phyloP scores from a whole-genome alignment of 2,113 vertebrate species.

The Puntigrus tetrazona region DNA sequence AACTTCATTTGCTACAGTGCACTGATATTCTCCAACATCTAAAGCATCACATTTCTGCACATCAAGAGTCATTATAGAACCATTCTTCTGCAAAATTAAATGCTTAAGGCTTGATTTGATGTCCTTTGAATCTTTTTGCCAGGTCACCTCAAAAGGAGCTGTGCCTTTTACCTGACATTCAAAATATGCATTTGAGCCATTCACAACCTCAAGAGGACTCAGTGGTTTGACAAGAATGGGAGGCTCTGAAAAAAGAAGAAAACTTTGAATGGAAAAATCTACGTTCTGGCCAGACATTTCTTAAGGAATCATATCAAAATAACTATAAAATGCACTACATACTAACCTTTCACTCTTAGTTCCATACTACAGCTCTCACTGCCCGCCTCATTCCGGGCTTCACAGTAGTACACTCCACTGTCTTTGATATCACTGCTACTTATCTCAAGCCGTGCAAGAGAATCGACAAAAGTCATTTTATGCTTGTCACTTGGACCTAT shows the following conservation, averaged over 20 bases:
- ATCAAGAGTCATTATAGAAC: conserved; percentile 77
- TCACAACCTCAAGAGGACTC: conserved; percentile 82
- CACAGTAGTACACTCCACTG: conserved; percentile 90
- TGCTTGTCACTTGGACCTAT: conserved; percentile 79
- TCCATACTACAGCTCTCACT: conserved; percentile 94
- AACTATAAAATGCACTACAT: neutral
- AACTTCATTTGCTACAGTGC: conserved; percentile 87
- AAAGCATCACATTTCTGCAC: conserved; percentile 86
- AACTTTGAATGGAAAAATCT: neutral
- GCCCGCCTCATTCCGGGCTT: conserved; percentile 95
- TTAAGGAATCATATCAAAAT: neutral
- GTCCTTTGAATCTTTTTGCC: conserved; percentile 92
- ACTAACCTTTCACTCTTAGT: conserved; percentile 96
- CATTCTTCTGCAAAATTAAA: conserved; percentile 76
- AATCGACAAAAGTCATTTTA: conserved; percentile 81
- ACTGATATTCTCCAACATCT: conserved; percentile 94
- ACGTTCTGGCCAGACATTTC: neutral
- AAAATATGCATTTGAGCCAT: conserved; percentile 79
- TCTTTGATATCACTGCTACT: conserved; percentile 79
- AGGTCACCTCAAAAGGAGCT: conserved; percentile 87
- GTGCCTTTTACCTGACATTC: conserved; percentile 88
- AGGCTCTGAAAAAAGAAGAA: conserved; percentile 80
- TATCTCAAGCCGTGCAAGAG: conserved; percentile 85
- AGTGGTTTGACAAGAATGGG: conserved; percentile 85
- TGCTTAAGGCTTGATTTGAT: conserved; percentile 92